phyloP scores from a whole-genome alignment of 2,797 vertebrate genomes.

The Protonibea diacanthus region DNA sequence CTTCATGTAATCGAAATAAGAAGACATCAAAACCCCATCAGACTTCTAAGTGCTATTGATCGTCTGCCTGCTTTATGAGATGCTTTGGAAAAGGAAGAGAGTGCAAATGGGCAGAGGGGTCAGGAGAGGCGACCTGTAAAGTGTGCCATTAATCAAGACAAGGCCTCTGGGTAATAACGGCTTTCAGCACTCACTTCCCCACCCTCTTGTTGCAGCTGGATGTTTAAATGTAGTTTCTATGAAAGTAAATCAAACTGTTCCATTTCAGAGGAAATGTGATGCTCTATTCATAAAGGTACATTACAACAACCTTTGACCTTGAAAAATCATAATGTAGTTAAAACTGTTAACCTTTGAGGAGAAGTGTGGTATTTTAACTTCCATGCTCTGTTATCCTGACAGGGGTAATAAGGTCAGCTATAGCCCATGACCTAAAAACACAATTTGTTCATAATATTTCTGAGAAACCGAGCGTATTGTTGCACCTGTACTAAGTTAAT shows the following conservation, averaged over 20 bases:
- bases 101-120: background rate
- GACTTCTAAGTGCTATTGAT: conserved; percentile 23
- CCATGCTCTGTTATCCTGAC: no score
- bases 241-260: background rate
- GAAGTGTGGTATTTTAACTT: background rate
- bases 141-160: conserved; percentile 31
- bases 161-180: background rate
- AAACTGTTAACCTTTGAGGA: background rate
- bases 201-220: background rate
- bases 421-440: background rate
- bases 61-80: conserved; percentile 9
- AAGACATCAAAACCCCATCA: conserved; percentile 34
- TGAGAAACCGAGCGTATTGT: background rate
- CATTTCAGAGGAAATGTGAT: background rate
- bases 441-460: background rate
- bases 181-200: conserved; percentile 5
- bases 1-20: conserved; percentile 1
- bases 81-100: conserved; percentile 14
- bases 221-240: background rate
- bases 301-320: background rate
- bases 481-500: background rate
- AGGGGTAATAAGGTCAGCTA: background rate
- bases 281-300: no score
- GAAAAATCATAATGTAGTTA: background rate
- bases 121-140: background rate